Conservation (phyloP, 2,113 vertebrate genomes). For the Campylomormyrus tamandua region DNA sequence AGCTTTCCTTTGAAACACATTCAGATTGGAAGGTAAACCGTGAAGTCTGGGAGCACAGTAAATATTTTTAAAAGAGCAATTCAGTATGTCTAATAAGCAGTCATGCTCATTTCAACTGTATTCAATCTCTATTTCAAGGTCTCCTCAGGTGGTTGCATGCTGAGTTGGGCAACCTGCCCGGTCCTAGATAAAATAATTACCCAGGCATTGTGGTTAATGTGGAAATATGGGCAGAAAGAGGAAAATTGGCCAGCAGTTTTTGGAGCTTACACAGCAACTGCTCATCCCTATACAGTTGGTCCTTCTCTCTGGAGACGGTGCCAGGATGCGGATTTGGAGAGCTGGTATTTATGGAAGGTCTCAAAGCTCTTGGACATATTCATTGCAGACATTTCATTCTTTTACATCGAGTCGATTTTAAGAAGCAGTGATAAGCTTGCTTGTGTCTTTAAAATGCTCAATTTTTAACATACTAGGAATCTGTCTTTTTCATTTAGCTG, state of each 20-base stretch:
- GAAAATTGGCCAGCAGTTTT: background rate
- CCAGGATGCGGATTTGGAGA: slow-evolving; percentile 24
- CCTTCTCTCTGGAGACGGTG: background rate
- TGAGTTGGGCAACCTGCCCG: slow-evolving; percentile 10
- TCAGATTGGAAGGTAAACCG: background rate
- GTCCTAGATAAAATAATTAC: slow-evolving; percentile 12
- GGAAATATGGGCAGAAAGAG: background rate
- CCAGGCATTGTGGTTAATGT: slow-evolving; percentile 5
- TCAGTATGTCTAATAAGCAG: background rate
- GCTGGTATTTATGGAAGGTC: slow-evolving; percentile 11
- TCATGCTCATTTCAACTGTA: slow-evolving; percentile 1
- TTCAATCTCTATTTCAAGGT: background rate
- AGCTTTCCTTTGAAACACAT: background rate
- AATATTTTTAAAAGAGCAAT: background rate
- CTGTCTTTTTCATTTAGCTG: slow-evolving; percentile 11
- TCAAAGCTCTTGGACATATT: slow-evolving; percentile 24
- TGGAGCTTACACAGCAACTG: slow-evolving; percentile 7
- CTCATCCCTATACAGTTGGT: background rate
- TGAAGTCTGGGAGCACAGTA: background rate
- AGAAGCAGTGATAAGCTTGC: slow-evolving; percentile 35
- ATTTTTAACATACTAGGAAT: slow-evolving; percentile 14
- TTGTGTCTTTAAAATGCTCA: slow-evolving; percentile 19
- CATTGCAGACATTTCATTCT: slow-evolving; percentile 20
- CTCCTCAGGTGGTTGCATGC: slow-evolving; percentile 13
- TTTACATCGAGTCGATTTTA: slow-evolving; percentile 16